Evolutionary conservation across 2,888 invertebrate genomes (phyloP).

Genomic region (Anagyrus pseudococci): DNA sequence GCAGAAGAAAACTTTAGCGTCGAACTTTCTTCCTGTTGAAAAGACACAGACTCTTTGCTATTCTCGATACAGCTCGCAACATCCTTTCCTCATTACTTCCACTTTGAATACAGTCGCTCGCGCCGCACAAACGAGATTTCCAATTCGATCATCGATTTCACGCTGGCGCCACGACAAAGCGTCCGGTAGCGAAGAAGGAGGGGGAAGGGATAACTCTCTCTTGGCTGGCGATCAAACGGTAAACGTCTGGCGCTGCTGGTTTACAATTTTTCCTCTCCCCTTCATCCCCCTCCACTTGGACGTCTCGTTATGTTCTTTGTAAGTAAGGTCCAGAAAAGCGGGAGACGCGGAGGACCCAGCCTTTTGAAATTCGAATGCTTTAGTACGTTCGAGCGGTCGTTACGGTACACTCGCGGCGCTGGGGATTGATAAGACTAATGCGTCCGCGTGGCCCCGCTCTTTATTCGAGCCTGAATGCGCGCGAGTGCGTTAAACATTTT

Average conservation of each 20-base stretch:
- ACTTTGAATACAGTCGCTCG: no score
- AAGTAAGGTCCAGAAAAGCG: background rate
- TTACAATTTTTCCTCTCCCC: constrained; percentile 5
- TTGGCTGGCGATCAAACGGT: constrained; percentile 25
- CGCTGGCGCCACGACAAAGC: no score
- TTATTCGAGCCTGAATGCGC: background rate
- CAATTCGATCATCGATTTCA: no score
- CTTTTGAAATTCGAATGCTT: background rate
- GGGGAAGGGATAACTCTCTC: no score
- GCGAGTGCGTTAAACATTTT: background rate
- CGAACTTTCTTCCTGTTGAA: no score
- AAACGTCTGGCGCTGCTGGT: constrained; percentile 16
- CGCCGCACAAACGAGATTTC: no score
- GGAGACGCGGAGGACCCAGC: no score
- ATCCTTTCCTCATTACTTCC: no score
- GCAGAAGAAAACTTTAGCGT: no score
- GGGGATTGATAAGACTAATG: constrained; percentile 14
- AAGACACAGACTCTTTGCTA: no score
- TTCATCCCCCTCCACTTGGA: background rate
- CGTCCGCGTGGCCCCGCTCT: background rate
- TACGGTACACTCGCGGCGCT: background rate
- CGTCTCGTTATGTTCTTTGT: background rate
- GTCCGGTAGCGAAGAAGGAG: no score
- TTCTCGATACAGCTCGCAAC: no score
- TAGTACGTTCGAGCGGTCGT: background rate